phyloP scores from a whole-genome alignment of 2,113 vertebrate genomes.

The Eolophus roseicapilla region DNA sequence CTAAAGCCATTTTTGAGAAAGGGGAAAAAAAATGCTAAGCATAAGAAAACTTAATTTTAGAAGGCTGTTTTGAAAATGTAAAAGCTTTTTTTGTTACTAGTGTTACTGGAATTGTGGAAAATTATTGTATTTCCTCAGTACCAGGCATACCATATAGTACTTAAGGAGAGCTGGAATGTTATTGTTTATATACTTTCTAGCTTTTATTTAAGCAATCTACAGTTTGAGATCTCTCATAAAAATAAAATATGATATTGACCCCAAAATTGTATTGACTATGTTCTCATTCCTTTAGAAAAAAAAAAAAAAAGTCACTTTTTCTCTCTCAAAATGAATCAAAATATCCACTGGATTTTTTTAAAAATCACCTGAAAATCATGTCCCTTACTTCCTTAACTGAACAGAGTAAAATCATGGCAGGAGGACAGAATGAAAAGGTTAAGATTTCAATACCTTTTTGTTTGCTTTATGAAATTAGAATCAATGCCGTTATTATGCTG shows the following conservation, averaged over 20 bases:
- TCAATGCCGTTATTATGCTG: constrained; percentile 22
- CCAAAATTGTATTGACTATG: not conserved
- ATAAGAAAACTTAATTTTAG: not conserved
- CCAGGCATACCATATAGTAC: not conserved
- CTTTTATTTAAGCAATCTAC: not conserved
- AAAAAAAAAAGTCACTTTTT: not conserved
- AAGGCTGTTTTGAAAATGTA: not conserved
- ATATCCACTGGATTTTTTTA: not conserved
- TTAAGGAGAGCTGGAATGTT: not conserved
- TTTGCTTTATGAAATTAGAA: constrained; percentile 12
- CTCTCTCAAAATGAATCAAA: not conserved
- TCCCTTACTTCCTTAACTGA: not conserved
- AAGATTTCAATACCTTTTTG: constrained; percentile 5
- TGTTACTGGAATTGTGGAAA: not conserved
- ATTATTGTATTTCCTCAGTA: not conserved
- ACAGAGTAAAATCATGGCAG: not conserved
- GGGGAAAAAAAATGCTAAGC: not conserved
- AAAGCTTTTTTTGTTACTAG: not conserved
- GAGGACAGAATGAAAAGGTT: constrained; percentile 28
- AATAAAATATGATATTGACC: not conserved
- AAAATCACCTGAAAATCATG: not conserved
- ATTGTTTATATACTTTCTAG: not conserved
- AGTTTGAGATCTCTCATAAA: not conserved
- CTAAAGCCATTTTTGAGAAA: not conserved
- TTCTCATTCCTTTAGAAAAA: not conserved